phyloP scores from a whole-genome alignment of 1,140 invertebrate species.

The Pseudomyrmex gracilis region DNA sequence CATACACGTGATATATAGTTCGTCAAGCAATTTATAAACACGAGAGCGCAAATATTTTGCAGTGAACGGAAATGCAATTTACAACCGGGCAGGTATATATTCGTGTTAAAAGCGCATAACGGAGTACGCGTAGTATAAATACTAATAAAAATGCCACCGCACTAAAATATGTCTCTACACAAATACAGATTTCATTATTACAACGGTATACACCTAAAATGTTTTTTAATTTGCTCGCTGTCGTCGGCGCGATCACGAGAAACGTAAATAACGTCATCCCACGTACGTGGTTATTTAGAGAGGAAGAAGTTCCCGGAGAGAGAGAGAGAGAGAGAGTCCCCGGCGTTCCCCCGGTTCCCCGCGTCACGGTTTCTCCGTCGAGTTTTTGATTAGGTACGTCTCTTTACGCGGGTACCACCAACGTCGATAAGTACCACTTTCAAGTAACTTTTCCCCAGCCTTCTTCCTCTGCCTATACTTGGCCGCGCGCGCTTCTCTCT shows the following conservation, averaged over 20 bases:
- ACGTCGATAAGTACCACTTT: slow-evolving; percentile 72
- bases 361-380: slow-evolving; percentile 40
- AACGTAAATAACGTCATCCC: slow-evolving; percentile 55
- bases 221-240: slow-evolving; percentile 44
- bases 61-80: slow-evolving; percentile 23
- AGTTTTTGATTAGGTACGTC: slow-evolving; percentile 65
- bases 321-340: slow-evolving; percentile 6
- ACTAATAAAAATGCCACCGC: slow-evolving; percentile 22
- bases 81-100: too few species aligned
- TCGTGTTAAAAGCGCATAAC: too few species aligned
- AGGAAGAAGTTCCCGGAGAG: slow-evolving; percentile 16
- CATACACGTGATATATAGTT: not conserved
- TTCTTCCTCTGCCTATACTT: slow-evolving; percentile 45
- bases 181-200: not conserved
- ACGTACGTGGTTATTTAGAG: slow-evolving; percentile 55
- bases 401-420: slow-evolving; percentile 59
- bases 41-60: too few species aligned
- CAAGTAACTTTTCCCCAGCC: slow-evolving; percentile 58
- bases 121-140: too few species aligned
- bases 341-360: not conserved
- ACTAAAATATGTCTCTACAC: not conserved
- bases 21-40: not conserved
- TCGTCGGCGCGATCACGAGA: slow-evolving; percentile 45
- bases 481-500: slow-evolving; percentile 33
- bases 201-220: not conserved